A percentile compares a stretch with the other conserved stretches of the same genome.
phyloP scores from a whole-genome alignment of 2,797 vertebrate genomes.

The Esox masquinongy region DNA sequence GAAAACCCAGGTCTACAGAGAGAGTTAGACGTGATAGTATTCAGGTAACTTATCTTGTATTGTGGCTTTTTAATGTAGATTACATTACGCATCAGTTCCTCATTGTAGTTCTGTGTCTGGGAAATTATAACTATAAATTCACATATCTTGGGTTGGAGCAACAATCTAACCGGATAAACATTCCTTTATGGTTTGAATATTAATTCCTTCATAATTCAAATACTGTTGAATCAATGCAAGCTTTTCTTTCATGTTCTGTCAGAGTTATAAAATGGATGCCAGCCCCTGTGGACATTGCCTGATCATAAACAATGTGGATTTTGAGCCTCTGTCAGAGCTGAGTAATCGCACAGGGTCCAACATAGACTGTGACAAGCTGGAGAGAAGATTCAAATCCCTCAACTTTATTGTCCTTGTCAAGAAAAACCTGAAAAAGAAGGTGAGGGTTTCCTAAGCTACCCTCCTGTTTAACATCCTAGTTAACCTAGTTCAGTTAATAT shows the following conservation, averaged over 20 bases:
- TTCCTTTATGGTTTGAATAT: neutral
- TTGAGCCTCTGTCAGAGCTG: conserved; percentile 64
- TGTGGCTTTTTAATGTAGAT: neutral
- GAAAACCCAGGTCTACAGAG: conserved; percentile 20
- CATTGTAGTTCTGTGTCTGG: neutral
- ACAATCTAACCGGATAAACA: neutral
- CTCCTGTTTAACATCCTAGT: neutral
- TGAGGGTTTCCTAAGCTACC: conserved; percentile 50
- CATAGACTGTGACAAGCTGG: conserved; percentile 82
- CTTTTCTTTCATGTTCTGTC: conserved; percentile 15
- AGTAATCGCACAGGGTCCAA: conserved; percentile 78
- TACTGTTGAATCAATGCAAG: neutral
- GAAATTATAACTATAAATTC: neutral
- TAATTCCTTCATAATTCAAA: neutral
- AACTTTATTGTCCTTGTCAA: conserved; percentile 78
- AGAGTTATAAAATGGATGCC: conserved; percentile 84
- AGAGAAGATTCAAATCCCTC: conserved; percentile 78
- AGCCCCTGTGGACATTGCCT: conserved; percentile 87
- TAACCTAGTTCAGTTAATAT: neutral
- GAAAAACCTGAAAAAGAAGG: conserved; percentile 78
- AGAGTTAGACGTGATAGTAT: conserved; percentile 67
- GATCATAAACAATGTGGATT: conserved; percentile 91
- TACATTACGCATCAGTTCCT: neutral
- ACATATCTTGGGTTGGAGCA: neutral
- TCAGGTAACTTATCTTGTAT: conserved; percentile 53